These are phyloP conservation scores for Oostethus manadensis DNA, from an alignment of 2,113 vertebrate species.

Conservation along the genomic window DNA sequence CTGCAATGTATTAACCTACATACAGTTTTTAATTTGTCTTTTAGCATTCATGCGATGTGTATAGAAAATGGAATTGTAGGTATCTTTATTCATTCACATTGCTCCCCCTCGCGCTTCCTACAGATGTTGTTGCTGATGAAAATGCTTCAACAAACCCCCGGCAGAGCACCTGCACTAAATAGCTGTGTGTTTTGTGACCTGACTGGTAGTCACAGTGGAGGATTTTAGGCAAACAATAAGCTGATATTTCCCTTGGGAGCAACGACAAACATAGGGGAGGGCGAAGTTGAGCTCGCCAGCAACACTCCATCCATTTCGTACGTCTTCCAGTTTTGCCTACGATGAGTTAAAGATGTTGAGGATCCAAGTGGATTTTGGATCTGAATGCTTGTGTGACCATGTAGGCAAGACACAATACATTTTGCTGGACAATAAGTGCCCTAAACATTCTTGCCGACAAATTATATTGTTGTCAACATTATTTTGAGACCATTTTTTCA, in stretches of 20 bases:
- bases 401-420: no score
- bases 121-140: background rate
- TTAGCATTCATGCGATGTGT: no score
- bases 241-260: background rate
- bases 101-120: background rate
- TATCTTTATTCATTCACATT: background rate
- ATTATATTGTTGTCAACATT: no score
- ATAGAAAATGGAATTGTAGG: background rate
- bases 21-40: no score
- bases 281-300: background rate
- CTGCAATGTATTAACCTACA: background rate
- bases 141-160: constrained; percentile 1
- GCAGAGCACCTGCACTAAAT: background rate
- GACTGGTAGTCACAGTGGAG: background rate
- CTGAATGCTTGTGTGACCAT: no score
- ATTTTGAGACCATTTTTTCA: no score
- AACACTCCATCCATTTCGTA: background rate
- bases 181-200: background rate
- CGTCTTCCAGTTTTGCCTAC: no score
- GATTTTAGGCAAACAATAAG: background rate
- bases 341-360: no score
- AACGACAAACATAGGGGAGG: background rate
- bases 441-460: no score
- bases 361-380: no score
- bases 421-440: no score